Evolutionary conservation across 2,888 invertebrate species (phyloP).

Genomic region (Cetonia aurata): DNA sequence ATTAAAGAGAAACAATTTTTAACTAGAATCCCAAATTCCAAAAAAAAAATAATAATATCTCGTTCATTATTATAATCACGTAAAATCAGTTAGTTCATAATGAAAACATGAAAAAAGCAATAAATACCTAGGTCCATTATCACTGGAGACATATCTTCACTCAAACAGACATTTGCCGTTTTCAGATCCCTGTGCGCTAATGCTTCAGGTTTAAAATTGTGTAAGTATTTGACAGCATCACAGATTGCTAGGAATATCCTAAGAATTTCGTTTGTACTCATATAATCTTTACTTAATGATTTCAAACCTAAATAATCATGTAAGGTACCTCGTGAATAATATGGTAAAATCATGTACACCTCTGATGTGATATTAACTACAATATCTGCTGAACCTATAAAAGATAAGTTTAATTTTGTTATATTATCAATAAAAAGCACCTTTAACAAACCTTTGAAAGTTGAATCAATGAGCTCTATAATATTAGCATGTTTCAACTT

Average conservation of each 20-base stretch:
- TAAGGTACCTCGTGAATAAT: conserved; percentile 82
- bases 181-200: conserved; percentile 88
- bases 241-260: conserved; percentile 80
- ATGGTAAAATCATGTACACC: conserved; percentile 81
- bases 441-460: conserved; percentile 68
- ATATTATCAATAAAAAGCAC: neutral
- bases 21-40: too few relatives aligned
- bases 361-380: conserved; percentile 78
- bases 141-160: conserved; percentile 78
- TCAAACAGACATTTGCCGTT: conserved; percentile 85
- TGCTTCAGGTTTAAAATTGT: conserved; percentile 78
- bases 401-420: neutral
- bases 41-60: too few relatives aligned
- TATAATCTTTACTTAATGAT: conserved; percentile 71
- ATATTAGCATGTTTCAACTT: conserved; percentile 80
- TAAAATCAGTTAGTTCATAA: too few relatives aligned
- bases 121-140: conserved; percentile 83
- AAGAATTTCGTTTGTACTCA: conserved; percentile 76
- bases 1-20: too few relatives aligned
- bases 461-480: conserved; percentile 78
- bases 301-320: conserved; percentile 76
- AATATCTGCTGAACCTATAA: conserved; percentile 71
- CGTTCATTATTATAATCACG: too few relatives aligned
- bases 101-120: too few relatives aligned
- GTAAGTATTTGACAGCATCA: conserved; percentile 80